Evolutionary conservation across 2,888 invertebrate species (phyloP).

Genomic region (Rhamphomyia laevipes): DNA sequence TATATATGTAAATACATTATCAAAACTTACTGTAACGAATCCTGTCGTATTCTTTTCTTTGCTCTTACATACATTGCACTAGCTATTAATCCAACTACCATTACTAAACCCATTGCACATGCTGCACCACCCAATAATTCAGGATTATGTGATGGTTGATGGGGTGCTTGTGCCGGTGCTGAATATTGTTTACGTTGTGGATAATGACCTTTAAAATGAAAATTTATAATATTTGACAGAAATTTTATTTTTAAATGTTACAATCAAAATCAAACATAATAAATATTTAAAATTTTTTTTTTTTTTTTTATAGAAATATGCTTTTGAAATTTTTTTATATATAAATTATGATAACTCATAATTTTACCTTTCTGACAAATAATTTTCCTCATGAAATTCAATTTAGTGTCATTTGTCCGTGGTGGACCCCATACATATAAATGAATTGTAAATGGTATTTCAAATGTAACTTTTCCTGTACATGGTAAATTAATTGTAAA

Average conservation of each 20-base stretch:
- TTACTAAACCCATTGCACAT: conserved; percentile 47
- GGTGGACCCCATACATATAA: conserved; percentile 60
- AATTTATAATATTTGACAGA: background rate
- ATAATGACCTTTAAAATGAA: too few species aligned
- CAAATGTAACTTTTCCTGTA: conserved; percentile 60
- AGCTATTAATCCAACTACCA: conserved; percentile 13
- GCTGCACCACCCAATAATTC: conserved; percentile 63
- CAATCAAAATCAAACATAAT: too few species aligned
- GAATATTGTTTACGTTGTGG: conserved; percentile 19
- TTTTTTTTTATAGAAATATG: too few species aligned
- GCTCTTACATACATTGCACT: conserved; percentile 16
- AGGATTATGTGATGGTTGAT: conserved; percentile 42
- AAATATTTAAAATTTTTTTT: too few species aligned
- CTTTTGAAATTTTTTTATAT: too few species aligned
- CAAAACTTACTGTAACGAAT: conserved; percentile 15
- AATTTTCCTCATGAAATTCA: conserved; percentile 66
- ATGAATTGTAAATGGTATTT: conserved; percentile 62
- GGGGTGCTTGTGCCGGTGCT: conserved; percentile 48
- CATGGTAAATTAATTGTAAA: conserved; percentile 64
- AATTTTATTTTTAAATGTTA: too few species aligned
- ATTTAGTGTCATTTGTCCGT: conserved; percentile 49
- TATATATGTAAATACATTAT: too few species aligned
- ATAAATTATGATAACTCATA: too few species aligned
- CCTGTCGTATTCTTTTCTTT: conserved; percentile 15
- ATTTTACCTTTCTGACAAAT: conserved; percentile 65